A percentile compares a stretch with the other conserved stretches of the same genome.
Evolutionary conservation across 2,113 vertebrate species (phyloP).

Genomic region (Cromileptes altivelis): DNA sequence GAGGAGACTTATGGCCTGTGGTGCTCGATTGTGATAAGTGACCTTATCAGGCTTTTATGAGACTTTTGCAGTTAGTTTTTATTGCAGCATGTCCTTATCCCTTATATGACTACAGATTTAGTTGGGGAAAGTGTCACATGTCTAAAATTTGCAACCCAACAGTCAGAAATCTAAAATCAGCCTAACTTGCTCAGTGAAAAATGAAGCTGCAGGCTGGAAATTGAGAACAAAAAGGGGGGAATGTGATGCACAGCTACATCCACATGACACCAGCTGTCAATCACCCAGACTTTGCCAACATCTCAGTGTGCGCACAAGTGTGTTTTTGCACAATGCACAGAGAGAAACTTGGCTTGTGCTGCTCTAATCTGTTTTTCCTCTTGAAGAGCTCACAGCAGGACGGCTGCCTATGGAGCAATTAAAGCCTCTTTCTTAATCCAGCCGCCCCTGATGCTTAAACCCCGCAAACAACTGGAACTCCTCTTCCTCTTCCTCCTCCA

Average conservation of each 20-base stretch:
- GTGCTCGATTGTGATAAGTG: constrained; percentile 3
- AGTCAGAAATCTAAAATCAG: neutral
- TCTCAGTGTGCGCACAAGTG: constrained; percentile 2
- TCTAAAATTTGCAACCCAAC: neutral
- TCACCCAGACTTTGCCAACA: constrained; percentile 44
- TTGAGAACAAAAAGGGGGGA: neutral
- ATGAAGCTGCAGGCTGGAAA: constrained; percentile 11
- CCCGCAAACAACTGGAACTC: constrained; percentile 63
- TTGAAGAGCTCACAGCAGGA: constrained; percentile 61
- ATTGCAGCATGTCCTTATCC: neutral
- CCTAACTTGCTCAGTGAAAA: constrained; percentile 31
- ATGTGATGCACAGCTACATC: neutral
- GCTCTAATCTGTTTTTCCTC: constrained; percentile 60
- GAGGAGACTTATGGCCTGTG: neutral
- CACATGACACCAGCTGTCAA: constrained; percentile 48
- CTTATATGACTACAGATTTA: neutral
- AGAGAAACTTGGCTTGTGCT: constrained; percentile 55
- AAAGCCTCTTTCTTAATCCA: constrained; percentile 65
- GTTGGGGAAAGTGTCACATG: neutral
- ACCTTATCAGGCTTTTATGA: constrained; percentile 8
- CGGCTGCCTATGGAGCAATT: constrained; percentile 64
- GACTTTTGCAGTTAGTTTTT: neutral
- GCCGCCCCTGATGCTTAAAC: constrained; percentile 45
- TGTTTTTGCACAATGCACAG: constrained; percentile 9
- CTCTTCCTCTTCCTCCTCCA: constrained; percentile 15